Base-by-base conservation (phyloP, 2,888 invertebrate genomes). In the Monochamus alternatus region DNA sequence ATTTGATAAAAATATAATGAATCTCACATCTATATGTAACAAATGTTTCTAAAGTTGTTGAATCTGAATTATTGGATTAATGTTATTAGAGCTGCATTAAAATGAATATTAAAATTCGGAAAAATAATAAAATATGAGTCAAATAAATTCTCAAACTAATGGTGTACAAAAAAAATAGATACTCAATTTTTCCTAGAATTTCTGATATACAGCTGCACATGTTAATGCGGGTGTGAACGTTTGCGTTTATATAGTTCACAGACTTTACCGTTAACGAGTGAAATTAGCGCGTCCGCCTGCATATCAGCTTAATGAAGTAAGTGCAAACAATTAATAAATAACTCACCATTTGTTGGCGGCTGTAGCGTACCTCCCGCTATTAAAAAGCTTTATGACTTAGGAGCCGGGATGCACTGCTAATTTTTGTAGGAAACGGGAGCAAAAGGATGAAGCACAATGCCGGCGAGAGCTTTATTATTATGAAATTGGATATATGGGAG, bases 401-500 rank as follows among this genome's bases (percentile, higher is more conserved):
- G 9, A 69, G 51, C 69, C 59, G 38, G n/a, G 12, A 30, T 60
- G 30, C 60, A 31, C 22, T 55, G 22, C 59, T 69, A 62, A 69
- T 69, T 69, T 22, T 69, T 52, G 43, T 60, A 22, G 62, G 31
- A 62, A 60, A 69, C 44, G 44, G 14, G 69, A 60, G 47, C 47
- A 51, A 59, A 69, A 62, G 43, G 22, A 2, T 10, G 32, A 30
- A 32, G 55, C 55, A 43, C 68, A 14, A 69, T 30, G 69, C 47
- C 60, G 60, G n/a, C 10, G 44, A 59, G 38, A 31, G 60, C 69
- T 60, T 69, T 60, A 69, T 69, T 59, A 47, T 47, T 68, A 58
- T 59, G 69, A 69, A 69, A 69, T 44, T 69, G 69, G 69, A 69
- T 69, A 69, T 60, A 69, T 60, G 69, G 69, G 60, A 8, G 69